A percentile compares a stretch with the other conserved stretches of the same genome.
phyloP scores from a whole-genome alignment of 2,888 invertebrate species.

The Yponomeuta cagnagella region DNA sequence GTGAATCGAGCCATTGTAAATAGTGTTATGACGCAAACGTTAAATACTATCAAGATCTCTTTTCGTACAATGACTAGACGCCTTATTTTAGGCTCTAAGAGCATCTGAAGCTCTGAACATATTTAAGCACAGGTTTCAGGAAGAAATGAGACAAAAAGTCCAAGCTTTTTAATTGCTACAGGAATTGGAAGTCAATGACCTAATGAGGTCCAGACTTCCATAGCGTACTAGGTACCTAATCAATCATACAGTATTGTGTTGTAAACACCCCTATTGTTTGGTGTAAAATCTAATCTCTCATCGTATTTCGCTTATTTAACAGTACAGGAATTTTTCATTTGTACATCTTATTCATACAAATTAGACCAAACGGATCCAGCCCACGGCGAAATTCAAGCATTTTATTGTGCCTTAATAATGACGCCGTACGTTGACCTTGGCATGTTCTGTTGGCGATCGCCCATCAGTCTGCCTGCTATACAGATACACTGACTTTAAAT shows the following conservation, averaged over 20 bases:
- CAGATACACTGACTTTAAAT: background rate
- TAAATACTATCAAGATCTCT: background rate
- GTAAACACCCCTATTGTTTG: background rate
- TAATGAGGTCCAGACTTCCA: too few relatives aligned
- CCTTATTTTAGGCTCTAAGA: background rate
- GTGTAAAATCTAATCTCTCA: background rate
- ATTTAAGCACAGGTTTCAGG: background rate
- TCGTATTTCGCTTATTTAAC: background rate
- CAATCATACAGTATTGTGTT: background rate
- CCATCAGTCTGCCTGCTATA: background rate
- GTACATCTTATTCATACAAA: background rate
- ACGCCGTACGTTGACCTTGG: conserved; percentile 3
- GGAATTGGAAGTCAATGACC: too few relatives aligned
- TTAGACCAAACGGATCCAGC: background rate
- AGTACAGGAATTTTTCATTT: background rate
- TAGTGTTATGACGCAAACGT: background rate
- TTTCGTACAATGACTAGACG: background rate
- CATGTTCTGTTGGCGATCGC: conserved; percentile 7
- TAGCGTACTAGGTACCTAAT: background rate
- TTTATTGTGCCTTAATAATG: background rate
- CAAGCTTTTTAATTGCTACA: too few relatives aligned
- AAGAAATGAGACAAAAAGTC: background rate
- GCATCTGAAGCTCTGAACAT: background rate
- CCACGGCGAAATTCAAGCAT: background rate
- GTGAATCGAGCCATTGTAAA: background rate